Evolutionary conservation across 2,888 invertebrate species (phyloP).

Genomic region (Nymphalis polychloros): DNA sequence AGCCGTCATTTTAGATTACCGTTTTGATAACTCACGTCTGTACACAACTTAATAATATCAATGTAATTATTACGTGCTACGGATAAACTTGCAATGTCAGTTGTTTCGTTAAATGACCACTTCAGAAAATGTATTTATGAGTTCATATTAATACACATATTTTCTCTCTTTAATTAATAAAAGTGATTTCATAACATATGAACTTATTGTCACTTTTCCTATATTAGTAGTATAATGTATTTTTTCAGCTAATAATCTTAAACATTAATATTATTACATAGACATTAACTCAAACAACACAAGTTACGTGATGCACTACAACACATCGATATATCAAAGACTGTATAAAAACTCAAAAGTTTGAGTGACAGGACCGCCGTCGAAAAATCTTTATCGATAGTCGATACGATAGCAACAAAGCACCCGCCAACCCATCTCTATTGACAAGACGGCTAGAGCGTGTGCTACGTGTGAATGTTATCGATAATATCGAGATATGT

Average conservation of each 20-base stretch:
- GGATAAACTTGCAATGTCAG: conserved; percentile 22
- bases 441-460: conserved; percentile 72
- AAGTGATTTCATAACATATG: too few relatives aligned
- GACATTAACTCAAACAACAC: neutral
- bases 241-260: neutral
- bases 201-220: too few relatives aligned
- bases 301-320: conserved; percentile 44
- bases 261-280: neutral
- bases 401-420: conserved; percentile 69
- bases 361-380: conserved; percentile 81
- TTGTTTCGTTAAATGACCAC: neutral
- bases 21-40: conserved; percentile 56
- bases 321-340: conserved; percentile 64
- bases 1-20: conserved; percentile 31
- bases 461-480: conserved; percentile 81
- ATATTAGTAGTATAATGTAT: neutral
- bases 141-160: too few relatives aligned
- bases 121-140: neutral
- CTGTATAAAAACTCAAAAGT: conserved; percentile 67
- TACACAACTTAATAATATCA: conserved; percentile 75
- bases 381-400: conserved; percentile 74
- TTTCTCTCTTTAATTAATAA: too few relatives aligned
- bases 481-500: conserved; percentile 74
- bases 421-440: conserved; percentile 74
- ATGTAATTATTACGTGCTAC: conserved; percentile 58